These are phyloP conservation scores for Vireo griseus DNA, from an alignment of 2,797 vertebrate genomes.

Conservation along the genomic window DNA sequence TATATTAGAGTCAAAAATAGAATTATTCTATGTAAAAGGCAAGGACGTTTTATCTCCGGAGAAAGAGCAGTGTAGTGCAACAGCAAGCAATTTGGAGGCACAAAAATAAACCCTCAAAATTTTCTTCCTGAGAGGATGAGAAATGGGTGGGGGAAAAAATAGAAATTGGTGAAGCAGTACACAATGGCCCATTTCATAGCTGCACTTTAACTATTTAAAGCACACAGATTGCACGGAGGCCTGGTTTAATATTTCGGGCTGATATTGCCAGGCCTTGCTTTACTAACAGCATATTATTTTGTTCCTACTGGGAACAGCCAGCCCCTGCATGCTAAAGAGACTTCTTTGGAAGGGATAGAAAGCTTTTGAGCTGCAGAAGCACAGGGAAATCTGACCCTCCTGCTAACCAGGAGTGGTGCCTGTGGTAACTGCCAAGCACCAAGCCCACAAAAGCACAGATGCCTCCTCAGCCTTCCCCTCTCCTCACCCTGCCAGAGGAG, in stretches of 20 bases:
- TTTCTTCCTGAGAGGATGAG: conserved; percentile 1
- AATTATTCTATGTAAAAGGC: conserved; percentile 12
- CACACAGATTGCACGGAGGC: background rate
- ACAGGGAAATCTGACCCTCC: background rate
- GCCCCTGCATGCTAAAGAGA: conserved; percentile 10
- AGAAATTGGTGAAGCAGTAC: background rate
- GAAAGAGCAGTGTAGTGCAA: background rate
- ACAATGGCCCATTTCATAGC: background rate
- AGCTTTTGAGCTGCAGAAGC: background rate
- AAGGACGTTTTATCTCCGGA: background rate
- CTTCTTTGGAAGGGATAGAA: background rate
- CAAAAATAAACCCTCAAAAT: conserved; percentile 33
- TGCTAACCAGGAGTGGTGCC: background rate
- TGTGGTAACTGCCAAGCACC: background rate
- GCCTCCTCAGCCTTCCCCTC: background rate
- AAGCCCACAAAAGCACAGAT: background rate
- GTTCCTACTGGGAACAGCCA: background rate
- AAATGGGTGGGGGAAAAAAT: background rate
- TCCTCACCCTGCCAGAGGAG: background rate
- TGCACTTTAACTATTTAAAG: background rate
- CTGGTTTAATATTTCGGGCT: background rate
- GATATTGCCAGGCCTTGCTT: background rate
- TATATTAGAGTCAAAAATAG: conserved; percentile 38
- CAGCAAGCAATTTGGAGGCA: conserved; percentile 3
- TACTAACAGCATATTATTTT: background rate